These are phyloP conservation scores for Augiades crinisus DNA, from an alignment of 2,888 invertebrate species.

Conservation along the genomic window DNA sequence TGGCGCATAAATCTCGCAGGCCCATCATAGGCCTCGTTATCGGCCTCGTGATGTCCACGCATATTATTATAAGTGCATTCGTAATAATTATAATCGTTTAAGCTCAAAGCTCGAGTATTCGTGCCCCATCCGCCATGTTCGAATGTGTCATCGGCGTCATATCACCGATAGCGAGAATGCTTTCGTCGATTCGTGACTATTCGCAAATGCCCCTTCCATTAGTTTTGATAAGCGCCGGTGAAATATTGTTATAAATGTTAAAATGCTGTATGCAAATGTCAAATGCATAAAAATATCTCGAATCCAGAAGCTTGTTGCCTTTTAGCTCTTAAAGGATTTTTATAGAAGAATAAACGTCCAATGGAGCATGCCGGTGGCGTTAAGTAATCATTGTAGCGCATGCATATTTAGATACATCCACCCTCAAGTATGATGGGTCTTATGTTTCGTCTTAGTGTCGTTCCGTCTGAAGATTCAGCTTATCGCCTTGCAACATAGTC, in stretches of 20 bases:
- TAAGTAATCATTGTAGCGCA: too few species aligned
- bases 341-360: too few species aligned
- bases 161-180: conserved; percentile 30
- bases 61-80: conserved; percentile 23
- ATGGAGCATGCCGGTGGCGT: too few species aligned
- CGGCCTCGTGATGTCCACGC: conserved; percentile 6
- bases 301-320: too few species aligned
- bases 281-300: conserved; percentile 9
- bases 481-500: too few species aligned
- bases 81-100: conserved; percentile 21
- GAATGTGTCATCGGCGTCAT: conserved; percentile 25
- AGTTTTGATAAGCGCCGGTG: conserved; percentile 30
- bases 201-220: conserved; percentile 37
- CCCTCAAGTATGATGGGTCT: too few species aligned
- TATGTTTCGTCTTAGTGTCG: too few species aligned
- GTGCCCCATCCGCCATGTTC: too few species aligned
- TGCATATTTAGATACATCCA: too few species aligned
- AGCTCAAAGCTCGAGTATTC: conserved; percentile 6
- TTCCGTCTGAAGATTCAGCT: too few species aligned
- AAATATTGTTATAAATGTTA: conserved; percentile 17
- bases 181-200: conserved; percentile 39
- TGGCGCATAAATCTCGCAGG: conserved; percentile 16
- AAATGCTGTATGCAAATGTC: conserved; percentile 23
- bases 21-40: neutral
- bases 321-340: too few species aligned